These are phyloP conservation scores for Lochmaea capreae DNA, from an alignment of 2,888 invertebrate genomes.

Conservation along the genomic window DNA sequence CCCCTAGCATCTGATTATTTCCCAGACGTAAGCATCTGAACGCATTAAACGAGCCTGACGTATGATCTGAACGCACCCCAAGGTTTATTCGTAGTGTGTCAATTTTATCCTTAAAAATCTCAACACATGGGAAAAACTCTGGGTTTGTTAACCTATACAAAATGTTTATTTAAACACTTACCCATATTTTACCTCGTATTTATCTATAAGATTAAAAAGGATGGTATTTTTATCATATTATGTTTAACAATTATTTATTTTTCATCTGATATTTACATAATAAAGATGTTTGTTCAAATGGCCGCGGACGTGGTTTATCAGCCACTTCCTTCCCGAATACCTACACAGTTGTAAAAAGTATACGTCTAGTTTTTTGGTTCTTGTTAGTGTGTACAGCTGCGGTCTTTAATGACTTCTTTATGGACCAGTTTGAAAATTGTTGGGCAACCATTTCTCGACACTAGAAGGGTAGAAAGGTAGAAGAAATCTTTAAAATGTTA, in stretches of 20 bases:
- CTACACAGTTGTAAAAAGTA: slow-evolving; percentile 30
- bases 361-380: slow-evolving; percentile 41
- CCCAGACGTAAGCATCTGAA: no score
- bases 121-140: no score
- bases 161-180: no score
- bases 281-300: background rate
- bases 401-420: slow-evolving; percentile 51
- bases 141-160: no score
- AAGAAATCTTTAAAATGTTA: background rate
- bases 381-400: slow-evolving; percentile 52
- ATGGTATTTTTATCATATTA: background rate
- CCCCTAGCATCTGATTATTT: no score
- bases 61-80: no score
- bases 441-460: slow-evolving; percentile 21
- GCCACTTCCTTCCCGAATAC: slow-evolving; percentile 19
- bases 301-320: background rate
- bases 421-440: slow-evolving; percentile 36
- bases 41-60: no score
- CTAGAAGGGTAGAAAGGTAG: slow-evolving; percentile 4
- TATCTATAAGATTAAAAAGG: no score
- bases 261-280: background rate
- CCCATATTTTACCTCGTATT: no score
- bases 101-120: no score
- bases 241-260: background rate
- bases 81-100: no score